phyloP scores from a whole-genome alignment of 2,797 vertebrate species.

The Pseudotriccus pelzelni region DNA sequence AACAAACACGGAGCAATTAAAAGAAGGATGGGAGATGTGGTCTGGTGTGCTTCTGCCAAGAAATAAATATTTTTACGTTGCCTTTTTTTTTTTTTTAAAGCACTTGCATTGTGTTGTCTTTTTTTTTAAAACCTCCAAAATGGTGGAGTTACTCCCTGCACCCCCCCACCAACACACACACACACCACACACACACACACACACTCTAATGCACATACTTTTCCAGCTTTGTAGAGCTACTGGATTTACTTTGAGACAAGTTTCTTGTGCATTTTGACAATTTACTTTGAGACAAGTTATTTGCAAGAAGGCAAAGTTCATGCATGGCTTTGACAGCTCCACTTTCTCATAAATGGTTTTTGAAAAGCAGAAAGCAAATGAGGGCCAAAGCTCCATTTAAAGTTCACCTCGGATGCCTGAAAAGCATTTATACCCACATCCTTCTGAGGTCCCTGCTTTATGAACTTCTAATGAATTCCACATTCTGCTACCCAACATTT shows the following conservation, averaged over 20 bases:
- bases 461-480: slow-evolving; percentile 59
- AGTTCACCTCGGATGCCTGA: slow-evolving; percentile 56
- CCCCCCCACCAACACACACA: neutral
- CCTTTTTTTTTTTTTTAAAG: neutral
- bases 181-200: neutral
- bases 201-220: neutral
- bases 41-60: slow-evolving; percentile 19
- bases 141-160: neutral
- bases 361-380: slow-evolving; percentile 42
- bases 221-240: slow-evolving; percentile 43
- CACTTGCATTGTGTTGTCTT: neutral
- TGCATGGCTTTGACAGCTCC: neutral
- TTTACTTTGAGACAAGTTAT: slow-evolving; percentile 40
- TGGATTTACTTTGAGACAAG: slow-evolving; percentile 38
- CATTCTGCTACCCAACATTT: slow-evolving; percentile 18
- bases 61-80: slow-evolving; percentile 42
- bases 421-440: slow-evolving; percentile 55
- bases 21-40: slow-evolving; percentile 55
- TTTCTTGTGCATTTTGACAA: slow-evolving; percentile 49
- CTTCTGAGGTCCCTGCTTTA: slow-evolving; percentile 61
- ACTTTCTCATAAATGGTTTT: slow-evolving; percentile 46
- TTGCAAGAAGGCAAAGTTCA: slow-evolving; percentile 43
- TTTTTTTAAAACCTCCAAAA: neutral
- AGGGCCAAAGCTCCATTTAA: slow-evolving; percentile 45
- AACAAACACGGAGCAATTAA: slow-evolving; percentile 50